Conservation (phyloP, 2,113 vertebrate genomes). For the Hyla sarda region DNA sequence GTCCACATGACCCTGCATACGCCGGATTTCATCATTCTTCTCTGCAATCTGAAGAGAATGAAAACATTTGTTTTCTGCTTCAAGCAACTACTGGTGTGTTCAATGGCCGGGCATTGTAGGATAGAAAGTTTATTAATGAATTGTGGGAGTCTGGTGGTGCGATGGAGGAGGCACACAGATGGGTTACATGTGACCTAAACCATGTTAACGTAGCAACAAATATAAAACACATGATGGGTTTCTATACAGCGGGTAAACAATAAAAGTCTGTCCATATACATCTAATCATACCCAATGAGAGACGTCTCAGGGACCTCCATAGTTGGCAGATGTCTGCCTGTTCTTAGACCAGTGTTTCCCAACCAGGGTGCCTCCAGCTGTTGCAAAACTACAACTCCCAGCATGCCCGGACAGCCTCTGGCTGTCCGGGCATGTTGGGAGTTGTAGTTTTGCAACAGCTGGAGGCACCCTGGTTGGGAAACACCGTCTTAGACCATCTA, state of each 20-base stretch:
- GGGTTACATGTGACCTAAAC: constrained; percentile 11
- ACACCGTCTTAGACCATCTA: no score
- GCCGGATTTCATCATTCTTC: constrained; percentile 43
- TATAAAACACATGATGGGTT: constrained; percentile 17
- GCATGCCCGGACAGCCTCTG: no score
- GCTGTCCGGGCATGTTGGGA: no score
- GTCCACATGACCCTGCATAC: constrained; percentile 7
- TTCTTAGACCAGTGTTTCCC: no score
- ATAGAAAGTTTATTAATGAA: constrained; percentile 19
- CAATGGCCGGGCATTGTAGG: background rate
- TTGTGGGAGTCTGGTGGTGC: background rate
- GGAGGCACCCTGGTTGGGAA: no score
- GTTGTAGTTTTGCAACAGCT: no score
- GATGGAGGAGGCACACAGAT: constrained; percentile 11
- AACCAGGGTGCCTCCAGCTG: no score
- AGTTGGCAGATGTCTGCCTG: background rate
- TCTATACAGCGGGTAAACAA: background rate
- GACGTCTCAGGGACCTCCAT: background rate
- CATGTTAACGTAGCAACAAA: constrained; percentile 16
- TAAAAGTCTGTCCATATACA: background rate
- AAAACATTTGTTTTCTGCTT: constrained; percentile 30
- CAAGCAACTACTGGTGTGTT: constrained; percentile 18
- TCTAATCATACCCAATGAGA: background rate
- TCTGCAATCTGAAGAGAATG: background rate
- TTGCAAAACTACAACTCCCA: no score